phyloP scores from a whole-genome alignment of 2,797 vertebrate species.

The Phrynocephalus vlangalii region DNA sequence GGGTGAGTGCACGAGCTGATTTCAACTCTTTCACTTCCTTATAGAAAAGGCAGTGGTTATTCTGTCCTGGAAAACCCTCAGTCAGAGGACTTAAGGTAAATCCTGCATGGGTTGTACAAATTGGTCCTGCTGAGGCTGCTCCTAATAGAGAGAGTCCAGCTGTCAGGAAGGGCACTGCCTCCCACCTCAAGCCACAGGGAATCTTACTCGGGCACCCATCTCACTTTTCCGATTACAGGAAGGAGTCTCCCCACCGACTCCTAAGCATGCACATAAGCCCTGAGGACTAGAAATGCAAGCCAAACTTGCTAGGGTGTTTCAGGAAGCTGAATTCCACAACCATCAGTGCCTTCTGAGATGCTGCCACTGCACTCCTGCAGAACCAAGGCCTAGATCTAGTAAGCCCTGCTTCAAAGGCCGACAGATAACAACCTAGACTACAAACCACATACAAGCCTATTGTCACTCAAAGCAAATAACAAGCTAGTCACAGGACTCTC shows the following conservation, averaged over 20 bases:
- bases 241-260: not conserved
- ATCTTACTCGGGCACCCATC: not conserved
- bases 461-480: conserved; percentile 17
- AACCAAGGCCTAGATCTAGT: not conserved
- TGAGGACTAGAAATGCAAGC: not conserved
- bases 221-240: not conserved
- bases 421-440: not conserved
- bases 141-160: too few species aligned
- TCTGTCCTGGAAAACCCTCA: not conserved
- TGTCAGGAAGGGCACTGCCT: too few species aligned
- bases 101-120: not conserved
- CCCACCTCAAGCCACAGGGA: not conserved
- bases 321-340: not conserved
- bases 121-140: too few species aligned
- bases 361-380: not conserved
- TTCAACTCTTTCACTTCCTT: not conserved
- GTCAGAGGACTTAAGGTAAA: not conserved
- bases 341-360: not conserved
- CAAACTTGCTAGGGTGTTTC: not conserved
- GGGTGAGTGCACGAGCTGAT: not conserved
- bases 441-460: not conserved
- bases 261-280: not conserved
- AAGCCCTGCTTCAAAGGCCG: not conserved
- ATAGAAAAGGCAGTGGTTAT: too few species aligned
- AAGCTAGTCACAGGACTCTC: conserved; percentile 27